Evolutionary conservation across 2,888 invertebrate species (phyloP).

Genomic region (Unio delphinus): DNA sequence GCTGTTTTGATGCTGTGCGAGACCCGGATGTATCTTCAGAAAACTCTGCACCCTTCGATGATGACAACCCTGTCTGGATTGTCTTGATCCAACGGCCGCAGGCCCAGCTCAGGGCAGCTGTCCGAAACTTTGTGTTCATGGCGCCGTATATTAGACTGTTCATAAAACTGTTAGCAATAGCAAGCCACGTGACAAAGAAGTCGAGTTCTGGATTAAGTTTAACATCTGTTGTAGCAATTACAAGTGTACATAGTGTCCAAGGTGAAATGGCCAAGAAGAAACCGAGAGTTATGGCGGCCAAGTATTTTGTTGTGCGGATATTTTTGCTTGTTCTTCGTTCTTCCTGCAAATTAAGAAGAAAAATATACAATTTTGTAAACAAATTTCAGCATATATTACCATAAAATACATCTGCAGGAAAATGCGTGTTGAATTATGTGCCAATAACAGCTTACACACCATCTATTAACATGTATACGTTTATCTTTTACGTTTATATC

Average conservation of each 20-base stretch:
- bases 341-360: slow-evolving; percentile 15
- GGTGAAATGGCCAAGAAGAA: slow-evolving; percentile 35
- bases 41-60: slow-evolving; percentile 4
- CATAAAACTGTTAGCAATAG: slow-evolving; percentile 37
- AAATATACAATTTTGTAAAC: not conserved
- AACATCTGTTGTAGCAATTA: slow-evolving; percentile 22
- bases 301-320: slow-evolving; percentile 32
- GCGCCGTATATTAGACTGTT: slow-evolving; percentile 33
- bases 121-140: slow-evolving; percentile 37
- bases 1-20: slow-evolving; percentile 13
- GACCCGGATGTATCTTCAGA: too few species aligned
- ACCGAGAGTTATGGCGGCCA: slow-evolving; percentile 39
- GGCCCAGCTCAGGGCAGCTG: slow-evolving; percentile 23
- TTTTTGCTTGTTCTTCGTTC: slow-evolving; percentile 21
- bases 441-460: too few species aligned
- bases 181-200: slow-evolving; percentile 32
- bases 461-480: too few species aligned
- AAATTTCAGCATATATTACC: too few species aligned
- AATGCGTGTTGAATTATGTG: too few species aligned
- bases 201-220: slow-evolving; percentile 18
- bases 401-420: too few species aligned
- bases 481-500: too few species aligned
- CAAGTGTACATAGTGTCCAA: slow-evolving; percentile 31
- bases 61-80: slow-evolving; percentile 7
- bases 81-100: slow-evolving; percentile 25